Evolutionary conservation across 1,140 invertebrate genomes (phyloP), one percentile per base, ranked within the genome.

Genomic region (Brachionus sp.): DNA sequence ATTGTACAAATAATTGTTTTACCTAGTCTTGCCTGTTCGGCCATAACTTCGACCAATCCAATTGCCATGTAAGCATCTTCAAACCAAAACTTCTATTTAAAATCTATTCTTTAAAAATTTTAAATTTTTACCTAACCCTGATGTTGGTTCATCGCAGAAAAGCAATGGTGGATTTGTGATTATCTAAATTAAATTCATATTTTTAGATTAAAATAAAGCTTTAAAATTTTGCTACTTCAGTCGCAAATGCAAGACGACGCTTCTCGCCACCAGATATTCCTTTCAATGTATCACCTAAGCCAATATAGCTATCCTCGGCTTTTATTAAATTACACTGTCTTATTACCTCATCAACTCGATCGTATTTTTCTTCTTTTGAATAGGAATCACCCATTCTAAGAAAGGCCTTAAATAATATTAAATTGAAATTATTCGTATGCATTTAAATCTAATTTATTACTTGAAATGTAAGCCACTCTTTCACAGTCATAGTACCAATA

Each of bases 61-160:
- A 94, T 68, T 95, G 86, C 91, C 92, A 84, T 92, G 91, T 10
- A 94, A 93, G 75, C 93, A 93, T 87, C 93, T 93, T 9, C 93
- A 95, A 73, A 16, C n/a, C n/a, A n/a, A n/a, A n/a, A n/a, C n/a
- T n/a, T 39, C 2, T 16, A 85, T 85, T 94, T 84, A 88, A 84
- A 94, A 9, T 93, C 86, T 93, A n/a, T 98, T 92, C n/a, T 98
- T 94, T 87, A 95, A 97, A 85, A 93, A 92, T 0, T 96, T 95
- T 86, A 95, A 96, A 86, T 92, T 95, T 0, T 95, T 94, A 88
- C 98, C 96, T 50, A 98, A 88, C 91, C 97, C 91, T 19, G 90
- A 97, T 0, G 97, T 98, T 2, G 96, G 96, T 87, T 98, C 97
- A 87, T 99, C 97, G 88, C 96, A 98, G 87, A 98, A 95, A 91